Conservation (phyloP, 2,797 vertebrate genomes). For the Acipenser ruthenus region DNA sequence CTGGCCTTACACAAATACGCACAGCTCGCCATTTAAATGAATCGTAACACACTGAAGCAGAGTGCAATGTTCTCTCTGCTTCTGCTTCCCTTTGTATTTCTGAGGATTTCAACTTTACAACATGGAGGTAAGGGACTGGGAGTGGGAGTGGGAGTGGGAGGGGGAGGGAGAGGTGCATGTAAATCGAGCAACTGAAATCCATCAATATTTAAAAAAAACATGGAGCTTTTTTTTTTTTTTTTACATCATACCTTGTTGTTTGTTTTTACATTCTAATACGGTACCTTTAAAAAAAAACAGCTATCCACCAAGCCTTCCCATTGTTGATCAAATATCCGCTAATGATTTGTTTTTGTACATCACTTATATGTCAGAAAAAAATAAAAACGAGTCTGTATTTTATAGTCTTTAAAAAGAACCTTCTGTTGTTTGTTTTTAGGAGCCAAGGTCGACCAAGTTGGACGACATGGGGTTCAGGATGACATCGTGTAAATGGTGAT, state of each 20-base stretch:
- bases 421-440: constrained; percentile 54
- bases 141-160: constrained; percentile 22
- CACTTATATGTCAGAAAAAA: constrained; percentile 48
- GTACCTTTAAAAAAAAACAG: constrained; percentile 39
- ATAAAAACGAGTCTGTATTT: constrained; percentile 29
- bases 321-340: constrained; percentile 38
- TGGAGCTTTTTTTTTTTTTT: constrained; percentile 60
- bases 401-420: background rate
- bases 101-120: too few relatives aligned
- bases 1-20: too few relatives aligned
- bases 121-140: too few relatives aligned
- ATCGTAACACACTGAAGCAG: too few relatives aligned
- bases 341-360: constrained; percentile 35
- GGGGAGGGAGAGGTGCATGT: constrained; percentile 31
- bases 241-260: constrained; percentile 41
- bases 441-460: constrained; percentile 71
- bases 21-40: too few relatives aligned
- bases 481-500: constrained; percentile 73
- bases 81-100: too few relatives aligned
- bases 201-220: constrained; percentile 42
- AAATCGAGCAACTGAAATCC: constrained; percentile 39
- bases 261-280: constrained; percentile 54
- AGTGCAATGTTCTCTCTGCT: too few relatives aligned
- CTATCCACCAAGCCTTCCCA: constrained; percentile 33
- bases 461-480: constrained; percentile 77